These are phyloP conservation scores for Bombus affinis DNA, from an alignment of 1,140 invertebrate species.

Conservation along the genomic window DNA sequence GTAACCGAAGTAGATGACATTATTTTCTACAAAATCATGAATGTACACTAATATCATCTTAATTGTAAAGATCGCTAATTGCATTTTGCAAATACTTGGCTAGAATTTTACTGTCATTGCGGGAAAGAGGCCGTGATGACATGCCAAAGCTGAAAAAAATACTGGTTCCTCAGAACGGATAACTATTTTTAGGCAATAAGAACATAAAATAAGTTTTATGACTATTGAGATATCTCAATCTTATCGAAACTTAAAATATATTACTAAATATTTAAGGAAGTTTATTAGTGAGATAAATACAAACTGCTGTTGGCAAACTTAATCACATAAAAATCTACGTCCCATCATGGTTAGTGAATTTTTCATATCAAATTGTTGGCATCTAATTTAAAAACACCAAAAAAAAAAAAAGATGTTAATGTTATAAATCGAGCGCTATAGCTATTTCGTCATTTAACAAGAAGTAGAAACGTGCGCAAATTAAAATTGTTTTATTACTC, in stretches of 20 bases:
- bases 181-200: conserved; percentile 62
- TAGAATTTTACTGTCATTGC: conserved; percentile 53
- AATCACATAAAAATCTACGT: conserved; percentile 61
- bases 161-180: conserved; percentile 49
- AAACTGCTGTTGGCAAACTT: conserved; percentile 57
- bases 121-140: neutral
- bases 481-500: conserved; percentile 32
- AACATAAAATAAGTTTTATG: conserved; percentile 45
- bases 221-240: conserved; percentile 40
- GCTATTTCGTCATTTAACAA: neutral
- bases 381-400: conserved; percentile 51
- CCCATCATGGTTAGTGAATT: conserved; percentile 66
- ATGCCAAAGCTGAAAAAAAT: conserved; percentile 43
- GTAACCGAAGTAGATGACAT: conserved; percentile 31
- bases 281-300: conserved; percentile 38
- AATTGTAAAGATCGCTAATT: conserved; percentile 37
- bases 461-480: conserved; percentile 55
- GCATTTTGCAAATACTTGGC: conserved; percentile 50
- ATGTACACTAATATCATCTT: conserved; percentile 24
- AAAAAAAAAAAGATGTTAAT: conserved; percentile 51
- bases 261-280: conserved; percentile 42
- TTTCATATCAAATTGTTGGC: conserved; percentile 64
- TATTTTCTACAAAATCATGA: conserved; percentile 48
- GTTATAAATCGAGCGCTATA: conserved; percentile 35
- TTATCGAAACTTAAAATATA: conserved; percentile 44